These are phyloP conservation scores for Dicycla oo DNA, from an alignment of 2,888 invertebrate species.

Conservation along the genomic window DNA sequence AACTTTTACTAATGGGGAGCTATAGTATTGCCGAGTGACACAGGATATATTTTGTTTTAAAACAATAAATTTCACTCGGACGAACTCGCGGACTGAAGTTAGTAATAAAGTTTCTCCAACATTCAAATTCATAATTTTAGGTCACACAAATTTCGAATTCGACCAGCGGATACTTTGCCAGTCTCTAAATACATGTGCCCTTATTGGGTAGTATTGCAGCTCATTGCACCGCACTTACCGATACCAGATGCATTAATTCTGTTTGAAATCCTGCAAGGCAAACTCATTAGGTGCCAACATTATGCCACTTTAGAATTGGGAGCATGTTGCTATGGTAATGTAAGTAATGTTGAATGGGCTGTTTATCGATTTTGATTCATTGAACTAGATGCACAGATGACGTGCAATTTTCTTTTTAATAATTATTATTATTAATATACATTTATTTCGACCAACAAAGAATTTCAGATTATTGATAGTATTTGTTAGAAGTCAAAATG, in stretches of 20 bases:
- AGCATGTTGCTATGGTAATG: constrained; percentile 10
- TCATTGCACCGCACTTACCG: constrained; percentile 36
- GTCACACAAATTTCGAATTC: constrained; percentile 12
- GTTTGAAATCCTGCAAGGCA: constrained; percentile 35
- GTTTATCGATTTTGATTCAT: constrained; percentile 26
- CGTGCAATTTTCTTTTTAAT: neutral
- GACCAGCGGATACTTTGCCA: constrained; percentile 12
- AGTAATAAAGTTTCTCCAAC: neutral
- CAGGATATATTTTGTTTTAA: too few species aligned
- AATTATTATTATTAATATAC: neutral
- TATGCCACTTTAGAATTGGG: constrained; percentile 23
- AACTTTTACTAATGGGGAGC: too few species aligned
- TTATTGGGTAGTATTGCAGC: constrained; percentile 24
- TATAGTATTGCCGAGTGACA: too few species aligned
- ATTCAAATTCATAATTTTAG: neutral
- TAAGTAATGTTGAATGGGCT: constrained; percentile 17
- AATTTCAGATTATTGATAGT: neutral
- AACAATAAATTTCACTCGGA: too few species aligned
- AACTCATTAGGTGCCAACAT: constrained; percentile 47
- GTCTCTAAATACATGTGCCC: constrained; percentile 42
- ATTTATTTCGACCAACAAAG: neutral
- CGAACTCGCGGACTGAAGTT: neutral
- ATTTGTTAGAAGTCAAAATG: neutral
- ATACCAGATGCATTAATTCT: constrained; percentile 57
- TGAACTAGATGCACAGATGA: neutral